A percentile compares a stretch with the other conserved stretches of the same genome.
These are phyloP conservation scores for Melanerpes formicivorus DNA, from an alignment of 2,113 vertebrate species.

Conservation along the genomic window DNA sequence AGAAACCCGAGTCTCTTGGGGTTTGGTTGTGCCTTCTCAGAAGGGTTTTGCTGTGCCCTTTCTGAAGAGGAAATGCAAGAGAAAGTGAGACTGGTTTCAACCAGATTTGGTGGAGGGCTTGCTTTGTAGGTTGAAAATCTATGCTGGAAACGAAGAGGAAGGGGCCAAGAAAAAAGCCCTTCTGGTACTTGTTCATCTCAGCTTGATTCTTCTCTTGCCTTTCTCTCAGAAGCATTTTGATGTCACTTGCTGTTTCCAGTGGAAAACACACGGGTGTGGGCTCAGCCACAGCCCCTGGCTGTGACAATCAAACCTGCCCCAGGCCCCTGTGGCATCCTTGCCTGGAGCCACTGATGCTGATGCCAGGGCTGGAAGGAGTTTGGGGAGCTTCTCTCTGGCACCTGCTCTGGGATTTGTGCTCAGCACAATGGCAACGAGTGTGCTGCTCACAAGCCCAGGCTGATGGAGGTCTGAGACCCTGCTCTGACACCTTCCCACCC, in stretches of 20 bases:
- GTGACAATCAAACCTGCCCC: neutral
- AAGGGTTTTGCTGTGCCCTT: neutral
- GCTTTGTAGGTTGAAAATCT: neutral
- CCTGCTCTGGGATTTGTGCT: neutral
- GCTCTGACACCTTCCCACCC: neutral
- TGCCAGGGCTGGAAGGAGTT: neutral
- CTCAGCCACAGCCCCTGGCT: neutral
- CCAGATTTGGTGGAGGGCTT: neutral
- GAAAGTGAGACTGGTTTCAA: neutral
- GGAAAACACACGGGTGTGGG: neutral
- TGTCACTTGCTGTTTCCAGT: neutral
- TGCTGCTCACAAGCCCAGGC: neutral
- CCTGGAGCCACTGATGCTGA: neutral
- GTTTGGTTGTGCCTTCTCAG: neutral
- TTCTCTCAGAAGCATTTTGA: neutral
- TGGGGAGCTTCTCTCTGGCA: neutral
- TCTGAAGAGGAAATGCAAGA: neutral
- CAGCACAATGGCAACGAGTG: rapidly evolving
- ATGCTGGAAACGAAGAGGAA: neutral
- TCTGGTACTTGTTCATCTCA: neutral
- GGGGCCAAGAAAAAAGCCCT: neutral
- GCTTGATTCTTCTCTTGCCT: neutral
- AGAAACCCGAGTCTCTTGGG: neutral
- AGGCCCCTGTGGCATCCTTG: neutral
- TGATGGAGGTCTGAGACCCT: neutral